Evolutionary conservation across 2,797 vertebrate genomes (phyloP), one percentile per base, ranked within the genome.

Genomic region (Myotis planiceps): DNA sequence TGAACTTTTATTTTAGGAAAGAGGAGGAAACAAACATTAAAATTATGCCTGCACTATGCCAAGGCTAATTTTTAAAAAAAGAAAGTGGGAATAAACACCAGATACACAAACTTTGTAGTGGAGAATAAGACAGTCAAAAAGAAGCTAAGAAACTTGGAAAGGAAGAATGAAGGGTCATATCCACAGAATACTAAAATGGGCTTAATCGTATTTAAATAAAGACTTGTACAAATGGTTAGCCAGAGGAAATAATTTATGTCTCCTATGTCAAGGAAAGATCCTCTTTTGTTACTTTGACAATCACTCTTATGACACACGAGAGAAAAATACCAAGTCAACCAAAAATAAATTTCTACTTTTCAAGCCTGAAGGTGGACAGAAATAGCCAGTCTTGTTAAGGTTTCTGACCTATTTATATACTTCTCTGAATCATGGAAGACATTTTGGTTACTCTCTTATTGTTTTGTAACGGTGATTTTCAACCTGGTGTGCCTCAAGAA

Each of bases 1-100:
- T 72, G 90, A 53, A 80, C 45, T 10, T 88, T 88, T 79, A 29
- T 60, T 96, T 95, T 76, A 92, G 58, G 71, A 71, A 91, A 37
- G 51, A 74, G 25, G 71, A 75, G 29, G 66, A 87, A 94, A 47
- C 4, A 32, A 75, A 83, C 27, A 83, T 4, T 15, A 27, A 83
- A 72, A 60, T 9, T 29, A 25, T 80, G 58, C 37, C 39, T 65
- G n/a, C 0, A 2, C 13, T 75, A 32, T 81, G 92, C 60, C 71
- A 84, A 84, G 42, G 51, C 2, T 76, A 10, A 23, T 78, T 47
- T 88, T 47, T 74, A 49, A 42, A 25, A 23, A 34, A 80, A 66
- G 79, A 88, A 92, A 92, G 19, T 78, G 74, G 63, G 49, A 78
- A 78, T 74, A 90, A 86, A 80, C 53, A 89, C 42, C 0, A 0